Evolutionary conservation across 2,888 invertebrate species (phyloP), one percentile per base, ranked within the genome.

Genomic region (Aethes cnicana): DNA sequence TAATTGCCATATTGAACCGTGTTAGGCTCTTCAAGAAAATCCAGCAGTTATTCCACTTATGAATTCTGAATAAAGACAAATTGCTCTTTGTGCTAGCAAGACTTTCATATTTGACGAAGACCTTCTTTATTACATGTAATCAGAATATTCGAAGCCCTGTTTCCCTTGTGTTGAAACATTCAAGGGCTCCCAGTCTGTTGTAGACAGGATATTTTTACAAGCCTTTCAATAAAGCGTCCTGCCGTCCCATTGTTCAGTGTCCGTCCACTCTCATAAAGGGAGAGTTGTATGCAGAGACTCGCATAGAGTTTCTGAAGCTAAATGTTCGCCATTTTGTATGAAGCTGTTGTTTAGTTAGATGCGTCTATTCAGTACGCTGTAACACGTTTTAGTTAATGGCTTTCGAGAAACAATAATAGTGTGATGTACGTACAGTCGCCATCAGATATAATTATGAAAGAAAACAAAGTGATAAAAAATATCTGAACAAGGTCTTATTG

Each of bases 191-290:
- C 32, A 68, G 71, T 58, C 53, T 57, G 73, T 71, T 74, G 82
- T 82, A 75, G 77, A 57, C 54, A 58, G 54, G 57, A 64, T 66
- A 74, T 79, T 77, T 79, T 76, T 72, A 69, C 73, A 73, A 69
- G 67, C 69, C 68, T 74, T 69, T 77, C 72, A 75, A 77, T 77
- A 73, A 64, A 63, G 62, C 63, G 70, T 80, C 77, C 77, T 74
- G 62, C 46, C 66, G 68, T 49, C 50, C 67, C 62, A 81, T 85
- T 84, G 84, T 84, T 77, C 72, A 59, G 50, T 65, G 69, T 69
- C 68, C 69, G 69, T 69, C 68, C 69, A 65, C 66, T 72, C 67
- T 76, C 74, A 68, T 67, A 66, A 66, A 63, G 59, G 54, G 47
- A 32, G 56, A 58, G 62, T 57, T 61, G 59, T 58, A 56, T 61